A percentile compares a stretch with the other conserved stretches of the same genome.
phyloP scores from a whole-genome alignment of 2,888 invertebrate genomes.

The Idaea aversata region DNA sequence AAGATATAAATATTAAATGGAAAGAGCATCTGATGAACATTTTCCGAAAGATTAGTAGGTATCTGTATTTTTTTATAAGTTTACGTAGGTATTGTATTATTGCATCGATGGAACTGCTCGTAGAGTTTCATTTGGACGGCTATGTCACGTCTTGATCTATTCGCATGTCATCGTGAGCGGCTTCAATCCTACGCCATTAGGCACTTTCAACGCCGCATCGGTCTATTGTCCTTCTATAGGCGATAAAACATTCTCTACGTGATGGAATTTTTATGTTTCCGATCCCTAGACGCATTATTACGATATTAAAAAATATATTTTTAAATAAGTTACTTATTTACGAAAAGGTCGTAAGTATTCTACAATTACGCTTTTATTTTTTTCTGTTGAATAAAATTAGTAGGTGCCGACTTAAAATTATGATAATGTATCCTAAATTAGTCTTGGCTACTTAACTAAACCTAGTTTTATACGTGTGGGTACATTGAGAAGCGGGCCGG shows the following conservation, averaged over 20 bases:
- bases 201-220: slow-evolving; percentile 55
- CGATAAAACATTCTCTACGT: slow-evolving; percentile 70
- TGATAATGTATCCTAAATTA: not conserved
- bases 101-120: no score
- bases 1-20: no score
- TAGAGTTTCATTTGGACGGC: no score
- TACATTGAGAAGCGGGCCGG: no score
- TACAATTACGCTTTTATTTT: not conserved
- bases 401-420: not conserved
- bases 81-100: no score
- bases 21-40: no score
- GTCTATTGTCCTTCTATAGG: slow-evolving; percentile 71
- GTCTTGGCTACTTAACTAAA: no score
- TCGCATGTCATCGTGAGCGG: slow-evolving; percentile 38
- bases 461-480: no score
- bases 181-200: slow-evolving; percentile 39
- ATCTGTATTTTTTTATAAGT: no score
- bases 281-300: slow-evolving; percentile 60
- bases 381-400: not conserved
- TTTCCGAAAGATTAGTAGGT: no score
- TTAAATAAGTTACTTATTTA: slow-evolving; percentile 33
- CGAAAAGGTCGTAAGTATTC: slow-evolving; percentile 19
- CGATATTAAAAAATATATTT: slow-evolving; percentile 37
- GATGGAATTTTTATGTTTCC: slow-evolving; percentile 78
- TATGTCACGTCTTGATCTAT: slow-evolving; percentile 19